Evolutionary conservation across 2,113 vertebrate genomes (phyloP).

Genomic region (Calonectris borealis): DNA sequence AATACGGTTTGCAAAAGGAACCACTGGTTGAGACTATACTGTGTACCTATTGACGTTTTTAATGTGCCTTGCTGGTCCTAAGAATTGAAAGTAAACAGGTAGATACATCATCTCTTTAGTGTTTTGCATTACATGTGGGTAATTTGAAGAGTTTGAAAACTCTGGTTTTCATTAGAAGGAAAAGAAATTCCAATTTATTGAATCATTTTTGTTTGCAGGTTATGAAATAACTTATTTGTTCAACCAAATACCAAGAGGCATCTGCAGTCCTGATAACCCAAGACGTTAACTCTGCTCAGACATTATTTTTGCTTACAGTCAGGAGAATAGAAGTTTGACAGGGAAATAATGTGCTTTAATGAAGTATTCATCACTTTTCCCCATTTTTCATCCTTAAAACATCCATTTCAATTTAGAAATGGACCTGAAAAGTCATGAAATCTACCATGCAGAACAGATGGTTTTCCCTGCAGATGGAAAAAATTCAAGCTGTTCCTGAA

Average conservation of each 20-base stretch:
- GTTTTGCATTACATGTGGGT: not conserved
- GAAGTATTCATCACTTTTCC: conserved; percentile 36
- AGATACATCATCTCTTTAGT: not conserved
- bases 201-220: not conserved
- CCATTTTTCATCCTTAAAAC: conserved; percentile 64
- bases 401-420: conserved; percentile 57
- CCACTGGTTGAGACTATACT: not conserved
- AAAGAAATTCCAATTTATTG: conserved; percentile 19
- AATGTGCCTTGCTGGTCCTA: not conserved
- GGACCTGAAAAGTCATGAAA: conserved; percentile 58
- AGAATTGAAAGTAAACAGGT: not conserved
- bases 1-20: not conserved
- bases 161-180: conserved; percentile 15
- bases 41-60: not conserved
- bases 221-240: conserved; percentile 40
- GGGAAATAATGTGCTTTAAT: conserved; percentile 60
- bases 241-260: conserved; percentile 16
- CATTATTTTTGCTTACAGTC: conserved; percentile 45
- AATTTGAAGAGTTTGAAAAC: not conserved
- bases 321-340: conserved; percentile 37
- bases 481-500: conserved; percentile 42
- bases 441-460: conserved; percentile 65
- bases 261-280: conserved; percentile 17
- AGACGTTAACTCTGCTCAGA: conserved; percentile 5
- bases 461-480: conserved; percentile 43